Evolutionary conservation across 2,797 vertebrate genomes (phyloP).

Genomic region (Dendrocincla tyrannina): DNA sequence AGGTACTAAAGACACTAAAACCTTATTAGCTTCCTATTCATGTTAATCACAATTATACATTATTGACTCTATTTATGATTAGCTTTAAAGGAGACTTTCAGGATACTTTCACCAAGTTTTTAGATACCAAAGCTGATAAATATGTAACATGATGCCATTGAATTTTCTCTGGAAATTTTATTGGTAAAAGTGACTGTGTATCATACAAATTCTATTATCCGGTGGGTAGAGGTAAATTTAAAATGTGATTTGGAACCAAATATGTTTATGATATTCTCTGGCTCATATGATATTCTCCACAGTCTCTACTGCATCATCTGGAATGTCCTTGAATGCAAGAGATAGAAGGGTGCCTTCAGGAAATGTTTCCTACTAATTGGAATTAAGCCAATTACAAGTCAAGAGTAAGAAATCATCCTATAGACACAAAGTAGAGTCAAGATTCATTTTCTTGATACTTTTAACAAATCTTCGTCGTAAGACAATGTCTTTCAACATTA

Average conservation of each 20-base stretch:
- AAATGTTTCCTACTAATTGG: not conserved
- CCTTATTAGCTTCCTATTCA: not conserved
- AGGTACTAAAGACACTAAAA: not conserved
- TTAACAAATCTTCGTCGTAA: not conserved
- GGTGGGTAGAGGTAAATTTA: not conserved
- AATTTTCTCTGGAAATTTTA: not conserved
- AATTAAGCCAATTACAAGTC: not conserved
- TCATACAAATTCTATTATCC: not conserved
- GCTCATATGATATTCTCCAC: not conserved
- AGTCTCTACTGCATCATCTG: not conserved
- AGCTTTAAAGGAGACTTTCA: not conserved
- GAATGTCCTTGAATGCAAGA: not conserved
- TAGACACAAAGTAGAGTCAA: not conserved
- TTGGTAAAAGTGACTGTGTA: not conserved
- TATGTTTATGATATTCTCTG: not conserved
- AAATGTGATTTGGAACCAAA: slow-evolving; percentile 1
- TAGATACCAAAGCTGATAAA: not conserved
- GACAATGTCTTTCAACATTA: not conserved
- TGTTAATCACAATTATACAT: not conserved
- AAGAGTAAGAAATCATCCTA: not conserved
- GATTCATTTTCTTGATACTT: not conserved
- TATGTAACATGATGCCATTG: not conserved
- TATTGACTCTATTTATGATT: not conserved
- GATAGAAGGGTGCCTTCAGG: not conserved
- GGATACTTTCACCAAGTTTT: not conserved